These are phyloP conservation scores for Phengaris alcon DNA, from an alignment of 2,888 invertebrate species.

Conservation along the genomic window DNA sequence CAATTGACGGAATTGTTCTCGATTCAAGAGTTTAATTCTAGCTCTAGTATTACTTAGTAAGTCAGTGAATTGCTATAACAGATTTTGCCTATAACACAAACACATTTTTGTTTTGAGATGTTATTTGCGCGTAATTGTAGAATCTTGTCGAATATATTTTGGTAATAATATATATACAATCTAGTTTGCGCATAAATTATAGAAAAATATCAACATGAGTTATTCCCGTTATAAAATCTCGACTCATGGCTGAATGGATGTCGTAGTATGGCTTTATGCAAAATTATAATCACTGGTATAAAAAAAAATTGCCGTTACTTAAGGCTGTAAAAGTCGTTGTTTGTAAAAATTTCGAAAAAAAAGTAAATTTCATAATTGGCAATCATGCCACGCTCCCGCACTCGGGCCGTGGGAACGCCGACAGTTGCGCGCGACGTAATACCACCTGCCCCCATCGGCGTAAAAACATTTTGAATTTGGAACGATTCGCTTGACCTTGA, in stretches of 20 bases:
- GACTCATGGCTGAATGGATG: background rate
- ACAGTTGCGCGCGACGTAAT: constrained; percentile 62
- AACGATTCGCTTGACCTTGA: constrained; percentile 66
- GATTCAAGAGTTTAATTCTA: constrained; percentile 29
- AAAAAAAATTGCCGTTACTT: constrained; percentile 7
- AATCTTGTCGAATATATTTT: too few relatives aligned
- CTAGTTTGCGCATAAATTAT: background rate
- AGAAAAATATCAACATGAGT: constrained; percentile 11
- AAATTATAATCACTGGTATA: constrained; percentile 4
- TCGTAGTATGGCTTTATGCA: background rate
- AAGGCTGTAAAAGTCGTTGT: constrained; percentile 22
- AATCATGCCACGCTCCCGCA: constrained; percentile 64
- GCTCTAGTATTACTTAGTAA: constrained; percentile 23
- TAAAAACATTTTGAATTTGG: constrained; percentile 72
- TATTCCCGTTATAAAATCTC: constrained; percentile 9
- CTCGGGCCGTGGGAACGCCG: constrained; percentile 72
- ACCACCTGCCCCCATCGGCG: constrained; percentile 64
- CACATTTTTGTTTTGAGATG: background rate
- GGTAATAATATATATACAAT: too few relatives aligned
- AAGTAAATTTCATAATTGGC: constrained; percentile 63
- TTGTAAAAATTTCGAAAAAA: constrained; percentile 17
- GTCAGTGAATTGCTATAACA: constrained; percentile 23
- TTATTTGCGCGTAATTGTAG: background rate
- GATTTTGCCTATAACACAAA: background rate
- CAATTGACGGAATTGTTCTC: constrained; percentile 32